Percentiles rank a stretch among this genome's conserved stretches.
phyloP scores from a whole-genome alignment of 2,888 invertebrate genomes.

The Fragum whitleyi region DNA sequence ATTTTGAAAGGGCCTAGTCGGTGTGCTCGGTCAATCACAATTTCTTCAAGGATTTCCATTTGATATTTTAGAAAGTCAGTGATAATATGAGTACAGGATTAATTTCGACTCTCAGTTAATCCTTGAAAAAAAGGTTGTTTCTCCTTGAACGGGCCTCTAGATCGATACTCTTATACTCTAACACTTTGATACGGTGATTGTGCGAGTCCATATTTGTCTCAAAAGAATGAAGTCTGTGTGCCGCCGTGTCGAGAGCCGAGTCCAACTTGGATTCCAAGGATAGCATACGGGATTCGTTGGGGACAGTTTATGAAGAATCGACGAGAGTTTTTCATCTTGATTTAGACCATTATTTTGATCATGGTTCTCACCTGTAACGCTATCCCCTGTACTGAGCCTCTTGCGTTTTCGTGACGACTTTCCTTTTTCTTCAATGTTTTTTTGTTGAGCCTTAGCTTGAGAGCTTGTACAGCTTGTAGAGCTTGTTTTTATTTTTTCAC shows the following conservation, averaged over 20 bases:
- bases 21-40: background rate
- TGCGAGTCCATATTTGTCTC: background rate
- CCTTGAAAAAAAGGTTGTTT: background rate
- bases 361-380: background rate
- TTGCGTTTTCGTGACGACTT: background rate
- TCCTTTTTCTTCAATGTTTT: background rate
- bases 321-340: background rate
- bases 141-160: slow-evolving; percentile 7
- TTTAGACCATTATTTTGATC: background rate
- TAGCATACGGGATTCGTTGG: background rate
- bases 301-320: background rate
- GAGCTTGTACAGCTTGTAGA: background rate
- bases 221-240: background rate
- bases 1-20: background rate
- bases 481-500: background rate
- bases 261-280: background rate
- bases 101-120: background rate
- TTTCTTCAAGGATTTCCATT: background rate
- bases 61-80: background rate
- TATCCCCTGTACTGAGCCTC: background rate
- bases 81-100: background rate
- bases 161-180: slow-evolving; percentile 2
- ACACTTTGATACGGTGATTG: background rate
- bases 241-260: too few species aligned
- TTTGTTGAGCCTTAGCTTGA: background rate